phyloP scores from a whole-genome alignment of 2,888 invertebrate genomes.

The Hydriomena furcata region DNA sequence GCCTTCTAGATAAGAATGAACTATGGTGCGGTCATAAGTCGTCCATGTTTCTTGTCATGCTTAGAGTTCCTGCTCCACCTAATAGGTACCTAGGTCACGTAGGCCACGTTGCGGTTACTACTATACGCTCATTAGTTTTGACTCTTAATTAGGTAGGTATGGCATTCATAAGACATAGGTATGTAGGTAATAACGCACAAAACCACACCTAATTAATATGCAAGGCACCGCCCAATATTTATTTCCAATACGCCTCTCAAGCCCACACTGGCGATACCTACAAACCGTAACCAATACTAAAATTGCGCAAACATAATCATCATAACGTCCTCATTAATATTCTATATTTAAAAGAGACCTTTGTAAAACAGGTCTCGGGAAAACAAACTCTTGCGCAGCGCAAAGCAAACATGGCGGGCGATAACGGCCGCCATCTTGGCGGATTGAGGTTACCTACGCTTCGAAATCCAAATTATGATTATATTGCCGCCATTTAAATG shows the following conservation, averaged over 20 bases:
- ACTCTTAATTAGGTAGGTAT: no score
- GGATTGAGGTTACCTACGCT: conserved; percentile 73
- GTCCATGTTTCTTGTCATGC: no score
- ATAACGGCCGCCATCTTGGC: conserved; percentile 77
- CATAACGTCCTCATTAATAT: conserved; percentile 67
- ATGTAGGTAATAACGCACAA: background rate
- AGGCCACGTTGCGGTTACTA: no score
- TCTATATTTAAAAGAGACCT: conserved; percentile 60
- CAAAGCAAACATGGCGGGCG: conserved; percentile 74
- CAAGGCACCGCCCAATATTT: conserved; percentile 40
- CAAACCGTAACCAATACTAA: conserved; percentile 33
- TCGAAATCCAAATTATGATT: conserved; percentile 72
- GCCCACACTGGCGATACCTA: conserved; percentile 34
- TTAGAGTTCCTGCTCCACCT: no score
- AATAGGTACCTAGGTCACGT: no score
- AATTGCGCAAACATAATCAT: conserved; percentile 46
- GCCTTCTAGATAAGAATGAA: no score
- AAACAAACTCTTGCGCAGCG: conserved; percentile 78
- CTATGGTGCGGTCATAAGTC: no score
- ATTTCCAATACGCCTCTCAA: conserved; percentile 40
- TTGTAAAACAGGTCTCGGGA: conserved; percentile 74
- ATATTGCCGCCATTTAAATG: conserved; percentile 50
- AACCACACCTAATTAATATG: conserved; percentile 35
- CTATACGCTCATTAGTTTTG: no score
- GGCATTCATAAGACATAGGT: no score